phyloP scores from a whole-genome alignment of 1,140 invertebrate genomes.

The Drosophila ambigua region DNA sequence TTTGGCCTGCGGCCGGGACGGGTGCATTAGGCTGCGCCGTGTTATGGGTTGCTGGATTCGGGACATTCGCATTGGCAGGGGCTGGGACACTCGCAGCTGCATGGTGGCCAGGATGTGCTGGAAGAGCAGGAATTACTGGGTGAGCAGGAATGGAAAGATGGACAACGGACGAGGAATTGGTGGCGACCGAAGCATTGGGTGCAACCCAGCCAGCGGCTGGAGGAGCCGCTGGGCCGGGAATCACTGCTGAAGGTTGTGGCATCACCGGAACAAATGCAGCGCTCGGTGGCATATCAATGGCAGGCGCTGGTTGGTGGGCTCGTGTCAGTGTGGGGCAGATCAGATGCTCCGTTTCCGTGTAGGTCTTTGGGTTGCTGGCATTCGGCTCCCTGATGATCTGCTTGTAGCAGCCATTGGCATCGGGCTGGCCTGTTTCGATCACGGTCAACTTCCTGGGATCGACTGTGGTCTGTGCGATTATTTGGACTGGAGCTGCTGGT shows the following conservation, averaged over 20 bases:
- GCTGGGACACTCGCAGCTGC: background rate
- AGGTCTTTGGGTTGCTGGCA: slow-evolving; percentile 39
- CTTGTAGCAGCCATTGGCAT: slow-evolving; percentile 62
- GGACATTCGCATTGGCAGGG: background rate
- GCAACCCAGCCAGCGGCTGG: background rate
- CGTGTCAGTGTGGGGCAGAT: slow-evolving; percentile 52
- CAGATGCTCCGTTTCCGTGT: slow-evolving; percentile 58
- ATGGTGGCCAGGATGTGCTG: background rate
- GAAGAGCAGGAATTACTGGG: background rate
- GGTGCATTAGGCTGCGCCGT: background rate
- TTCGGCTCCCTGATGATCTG: slow-evolving; percentile 58
- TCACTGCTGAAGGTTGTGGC: slow-evolving; percentile 41
- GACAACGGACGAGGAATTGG: background rate
- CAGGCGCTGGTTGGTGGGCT: slow-evolving; percentile 22
- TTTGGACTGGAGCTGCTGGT: background rate
- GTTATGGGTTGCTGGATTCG: too few species aligned
- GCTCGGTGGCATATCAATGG: slow-evolving; percentile 3
- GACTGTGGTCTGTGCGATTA: slow-evolving; percentile 3
- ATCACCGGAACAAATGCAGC: slow-evolving; percentile 34
- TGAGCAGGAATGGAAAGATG: background rate
- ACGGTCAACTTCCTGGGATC: slow-evolving; percentile 34
- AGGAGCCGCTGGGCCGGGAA: slow-evolving; percentile 5
- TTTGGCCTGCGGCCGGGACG: slow-evolving; percentile 3
- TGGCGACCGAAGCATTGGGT: background rate
- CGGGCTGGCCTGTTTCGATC: slow-evolving; percentile 47